Evolutionary conservation across 2,113 vertebrate species (phyloP).

Genomic region (Syngnathus scovelli): DNA sequence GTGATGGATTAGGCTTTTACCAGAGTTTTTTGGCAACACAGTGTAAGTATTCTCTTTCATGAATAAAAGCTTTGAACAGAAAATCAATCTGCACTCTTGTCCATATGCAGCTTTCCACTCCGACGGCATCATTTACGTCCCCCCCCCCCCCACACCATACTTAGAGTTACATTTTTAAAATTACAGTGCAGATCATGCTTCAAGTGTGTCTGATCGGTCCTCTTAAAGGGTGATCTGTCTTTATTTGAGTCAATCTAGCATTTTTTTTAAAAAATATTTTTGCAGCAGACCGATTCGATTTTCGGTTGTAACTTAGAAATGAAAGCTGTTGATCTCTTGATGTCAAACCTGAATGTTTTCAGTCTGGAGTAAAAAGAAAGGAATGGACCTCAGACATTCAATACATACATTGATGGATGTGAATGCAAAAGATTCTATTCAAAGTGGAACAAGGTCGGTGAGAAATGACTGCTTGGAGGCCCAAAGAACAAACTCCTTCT

Average conservation of each 20-base stretch:
- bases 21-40: constrained; percentile 25
- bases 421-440: neutral
- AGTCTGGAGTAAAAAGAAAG: neutral
- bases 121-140: neutral
- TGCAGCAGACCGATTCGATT: neutral
- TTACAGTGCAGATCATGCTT: neutral
- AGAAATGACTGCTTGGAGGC: neutral
- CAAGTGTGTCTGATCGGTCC: neutral
- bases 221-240: constrained; percentile 22
- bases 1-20: constrained; percentile 40
- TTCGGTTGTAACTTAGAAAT: neutral
- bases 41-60: constrained; percentile 21
- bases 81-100: constrained; percentile 8
- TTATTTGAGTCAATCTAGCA: constrained; percentile 30
- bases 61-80: constrained; percentile 32
- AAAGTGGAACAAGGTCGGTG: neutral
- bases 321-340: neutral
- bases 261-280: constrained; percentile 37
- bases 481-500: neutral
- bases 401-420: neutral
- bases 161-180: neutral
- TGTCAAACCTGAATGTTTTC: too few relatives aligned
- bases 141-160: neutral
- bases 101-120: constrained; percentile 16
- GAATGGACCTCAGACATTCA: neutral